These are phyloP conservation scores for Globicephala melas DNA, from an alignment of 2,113 vertebrate species.

Conservation along the genomic window DNA sequence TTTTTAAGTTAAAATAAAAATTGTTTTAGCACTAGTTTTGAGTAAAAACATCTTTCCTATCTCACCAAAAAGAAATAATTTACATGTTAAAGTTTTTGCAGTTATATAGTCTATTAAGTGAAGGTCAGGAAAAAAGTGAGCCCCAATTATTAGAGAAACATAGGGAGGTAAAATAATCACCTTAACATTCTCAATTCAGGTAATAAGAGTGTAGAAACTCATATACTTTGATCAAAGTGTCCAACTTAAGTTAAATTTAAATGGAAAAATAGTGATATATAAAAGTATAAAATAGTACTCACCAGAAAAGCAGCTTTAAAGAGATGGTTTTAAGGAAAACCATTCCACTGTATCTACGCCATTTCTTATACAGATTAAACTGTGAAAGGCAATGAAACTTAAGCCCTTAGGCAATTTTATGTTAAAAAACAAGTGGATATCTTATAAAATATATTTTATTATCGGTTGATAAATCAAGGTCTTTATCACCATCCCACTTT, in stretches of 20 bases:
- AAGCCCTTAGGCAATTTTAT: conserved; percentile 38
- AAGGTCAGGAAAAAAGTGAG: background rate
- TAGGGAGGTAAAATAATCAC: background rate
- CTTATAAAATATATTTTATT: conserved; percentile 35
- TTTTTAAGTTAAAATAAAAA: background rate
- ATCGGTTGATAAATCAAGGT: background rate
- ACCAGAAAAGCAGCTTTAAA: conserved; percentile 72
- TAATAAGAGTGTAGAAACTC: background rate
- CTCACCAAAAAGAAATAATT: background rate
- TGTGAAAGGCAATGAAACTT: conserved; percentile 73
- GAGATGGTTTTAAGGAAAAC: conserved; percentile 73
- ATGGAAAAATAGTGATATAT: background rate
- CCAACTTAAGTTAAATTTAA: background rate
- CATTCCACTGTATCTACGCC: conserved; percentile 58
- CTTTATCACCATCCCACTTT: conserved; percentile 2
- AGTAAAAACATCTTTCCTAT: background rate
- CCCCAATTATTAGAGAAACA: background rate
- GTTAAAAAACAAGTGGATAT: background rate
- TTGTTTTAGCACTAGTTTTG: background rate
- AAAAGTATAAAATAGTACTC: conserved; percentile 68
- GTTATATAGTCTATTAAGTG: background rate
- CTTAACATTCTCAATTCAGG: background rate
- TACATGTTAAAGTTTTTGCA: background rate
- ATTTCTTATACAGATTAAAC: conserved; percentile 72
- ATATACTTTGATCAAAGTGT: background rate